Percentiles rank a stretch among this genome's conserved stretches.
phyloP scores from a whole-genome alignment of 2,888 invertebrate genomes.

The Drosophila parthenogenetica region DNA sequence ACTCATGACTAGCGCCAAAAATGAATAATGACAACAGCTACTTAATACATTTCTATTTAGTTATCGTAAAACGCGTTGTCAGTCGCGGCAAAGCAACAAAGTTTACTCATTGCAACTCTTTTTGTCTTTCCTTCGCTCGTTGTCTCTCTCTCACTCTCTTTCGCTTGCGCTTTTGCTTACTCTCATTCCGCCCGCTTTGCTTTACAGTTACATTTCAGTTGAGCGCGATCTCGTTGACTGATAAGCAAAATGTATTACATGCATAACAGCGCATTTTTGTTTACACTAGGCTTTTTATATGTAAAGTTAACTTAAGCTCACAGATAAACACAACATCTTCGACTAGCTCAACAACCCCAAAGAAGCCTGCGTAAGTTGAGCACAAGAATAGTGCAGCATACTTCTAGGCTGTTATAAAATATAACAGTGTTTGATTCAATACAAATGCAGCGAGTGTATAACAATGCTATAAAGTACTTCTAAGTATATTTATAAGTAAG shows the following conservation, averaged over 20 bases:
- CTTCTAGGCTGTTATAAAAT: slow-evolving; percentile 7
- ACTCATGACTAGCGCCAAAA: slow-evolving; percentile 48
- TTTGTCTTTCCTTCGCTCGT: background rate
- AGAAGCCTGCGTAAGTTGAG: background rate
- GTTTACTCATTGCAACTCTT: slow-evolving; percentile 17
- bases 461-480: background rate
- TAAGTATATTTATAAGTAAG: too few species aligned
- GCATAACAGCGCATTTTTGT: slow-evolving; percentile 8
- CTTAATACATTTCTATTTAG: slow-evolving; percentile 42
- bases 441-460: background rate
- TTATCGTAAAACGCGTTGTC: slow-evolving; percentile 49
- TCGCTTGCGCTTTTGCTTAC: background rate
- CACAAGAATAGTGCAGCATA: background rate
- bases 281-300: slow-evolving; percentile 1
- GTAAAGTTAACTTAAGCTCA: background rate
- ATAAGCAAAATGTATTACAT: slow-evolving; percentile 42
- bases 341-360: background rate
- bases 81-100: slow-evolving; percentile 12
- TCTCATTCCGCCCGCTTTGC: slow-evolving; percentile 21
- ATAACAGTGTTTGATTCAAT: background rate
- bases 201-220: slow-evolving; percentile 25
- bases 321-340: background rate
- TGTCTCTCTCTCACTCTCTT: background rate
- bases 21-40: slow-evolving; percentile 54
- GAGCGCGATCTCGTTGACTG: slow-evolving; percentile 59